Percentiles rank a stretch among this genome's conserved stretches.
Evolutionary conservation across 2,113 vertebrate species (phyloP).

Genomic region (Lathamus discolor): DNA sequence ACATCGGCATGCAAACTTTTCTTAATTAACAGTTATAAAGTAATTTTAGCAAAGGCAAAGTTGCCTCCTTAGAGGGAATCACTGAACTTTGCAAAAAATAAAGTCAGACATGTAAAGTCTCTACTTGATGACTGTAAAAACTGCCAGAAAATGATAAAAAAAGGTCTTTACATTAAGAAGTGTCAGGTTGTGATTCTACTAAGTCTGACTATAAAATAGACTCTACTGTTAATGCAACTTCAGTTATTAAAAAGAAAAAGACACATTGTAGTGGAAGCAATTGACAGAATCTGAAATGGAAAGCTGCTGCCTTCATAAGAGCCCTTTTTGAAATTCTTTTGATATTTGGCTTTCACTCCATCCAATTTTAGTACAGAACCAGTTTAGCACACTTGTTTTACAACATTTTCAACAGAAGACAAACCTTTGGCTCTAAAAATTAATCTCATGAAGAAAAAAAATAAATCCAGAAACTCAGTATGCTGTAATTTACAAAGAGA

Average conservation of each 20-base stretch:
- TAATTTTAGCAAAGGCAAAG: neutral
- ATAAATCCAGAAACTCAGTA: neutral
- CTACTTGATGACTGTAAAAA: neutral
- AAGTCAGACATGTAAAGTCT: neutral
- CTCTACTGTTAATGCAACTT: neutral
- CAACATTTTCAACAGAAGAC: neutral
- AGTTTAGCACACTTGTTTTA: conserved; percentile 19
- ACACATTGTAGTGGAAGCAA: neutral
- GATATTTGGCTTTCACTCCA: neutral
- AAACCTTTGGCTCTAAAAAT: conserved; percentile 6
- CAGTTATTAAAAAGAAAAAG: neutral
- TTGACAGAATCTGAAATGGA: neutral
- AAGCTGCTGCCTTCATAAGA: neutral
- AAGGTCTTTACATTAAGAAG: neutral
- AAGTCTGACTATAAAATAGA: neutral
- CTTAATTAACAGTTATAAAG: conserved; percentile 1
- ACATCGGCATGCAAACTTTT: neutral
- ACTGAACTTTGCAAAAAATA: neutral
- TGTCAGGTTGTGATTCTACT: neutral
- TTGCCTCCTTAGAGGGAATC: neutral
- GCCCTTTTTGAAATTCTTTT: neutral
- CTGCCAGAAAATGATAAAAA: neutral
- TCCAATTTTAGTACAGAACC: neutral
- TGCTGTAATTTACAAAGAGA: conserved; percentile 37
- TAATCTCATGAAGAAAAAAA: neutral